These are phyloP conservation scores for Neelides sp. DNA, from an alignment of 1,140 invertebrate species.

Conservation along the genomic window DNA sequence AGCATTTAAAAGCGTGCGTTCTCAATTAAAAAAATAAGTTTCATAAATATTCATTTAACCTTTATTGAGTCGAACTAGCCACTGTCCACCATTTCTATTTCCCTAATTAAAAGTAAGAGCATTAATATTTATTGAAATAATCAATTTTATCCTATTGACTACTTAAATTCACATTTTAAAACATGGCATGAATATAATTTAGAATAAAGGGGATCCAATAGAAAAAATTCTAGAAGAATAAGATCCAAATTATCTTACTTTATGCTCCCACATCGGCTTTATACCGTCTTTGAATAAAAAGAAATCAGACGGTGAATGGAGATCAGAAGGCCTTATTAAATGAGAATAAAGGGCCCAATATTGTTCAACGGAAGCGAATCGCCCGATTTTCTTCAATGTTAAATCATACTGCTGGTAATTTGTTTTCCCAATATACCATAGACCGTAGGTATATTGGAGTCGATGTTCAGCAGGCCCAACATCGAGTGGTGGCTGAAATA, in stretches of 20 bases:
- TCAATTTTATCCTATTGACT: neutral
- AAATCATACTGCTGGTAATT: constrained; percentile 32
- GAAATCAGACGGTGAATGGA: constrained; percentile 82
- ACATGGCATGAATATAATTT: neutral
- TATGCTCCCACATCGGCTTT: constrained; percentile 83
- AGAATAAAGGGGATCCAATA: neutral
- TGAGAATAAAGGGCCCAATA: constrained; percentile 91
- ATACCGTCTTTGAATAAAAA: constrained; percentile 98
- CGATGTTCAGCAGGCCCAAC: constrained; percentile 23
- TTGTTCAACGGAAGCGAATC: constrained; percentile 83
- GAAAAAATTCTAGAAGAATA: neutral
- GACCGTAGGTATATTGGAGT: constrained; percentile 25
- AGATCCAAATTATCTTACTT: constrained; percentile 43
- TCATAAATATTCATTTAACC: too few species aligned
- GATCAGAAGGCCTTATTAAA: constrained; percentile 68
- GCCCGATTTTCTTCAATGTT: constrained; percentile 66
- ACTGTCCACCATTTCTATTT: constrained; percentile 29
- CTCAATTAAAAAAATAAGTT: too few species aligned
- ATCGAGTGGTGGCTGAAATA: constrained; percentile 24
- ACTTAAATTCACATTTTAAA: neutral
- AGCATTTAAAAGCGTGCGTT: too few species aligned
- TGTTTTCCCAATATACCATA: constrained; percentile 32
- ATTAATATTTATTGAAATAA: constrained; percentile 1
- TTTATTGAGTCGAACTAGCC: constrained; percentile 48
- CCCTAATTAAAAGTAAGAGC: constrained; percentile 14